Conservation (phyloP, 2,888 invertebrate species). For the Acholoe squamosa region DNA sequence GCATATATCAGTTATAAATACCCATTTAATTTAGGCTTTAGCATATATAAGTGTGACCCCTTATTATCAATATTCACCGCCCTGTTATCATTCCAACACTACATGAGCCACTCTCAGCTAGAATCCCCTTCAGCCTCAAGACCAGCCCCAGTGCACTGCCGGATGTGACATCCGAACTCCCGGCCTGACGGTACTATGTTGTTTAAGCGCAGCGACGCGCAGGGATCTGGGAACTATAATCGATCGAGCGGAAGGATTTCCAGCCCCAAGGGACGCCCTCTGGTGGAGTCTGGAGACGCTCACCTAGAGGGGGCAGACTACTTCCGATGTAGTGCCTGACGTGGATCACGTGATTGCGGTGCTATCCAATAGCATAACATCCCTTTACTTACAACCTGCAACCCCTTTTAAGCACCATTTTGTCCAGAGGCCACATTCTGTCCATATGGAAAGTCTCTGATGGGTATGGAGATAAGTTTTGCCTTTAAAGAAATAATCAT, state of each 20-base stretch:
- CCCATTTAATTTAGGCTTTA: too few relatives aligned
- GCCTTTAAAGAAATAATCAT: too few relatives aligned
- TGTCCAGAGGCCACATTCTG: background rate
- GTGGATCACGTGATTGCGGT: conserved; percentile 5
- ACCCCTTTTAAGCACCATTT: too few relatives aligned
- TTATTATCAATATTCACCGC: too few relatives aligned
- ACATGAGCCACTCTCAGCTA: background rate
- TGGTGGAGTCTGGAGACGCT: background rate
- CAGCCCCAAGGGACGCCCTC: background rate
- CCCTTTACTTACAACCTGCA: too few relatives aligned
- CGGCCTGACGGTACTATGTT: background rate
- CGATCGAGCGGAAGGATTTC: conserved; percentile 24
- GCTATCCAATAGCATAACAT: background rate
- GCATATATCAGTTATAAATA: too few relatives aligned
- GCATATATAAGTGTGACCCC: too few relatives aligned
- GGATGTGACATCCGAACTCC: conserved; percentile 21
- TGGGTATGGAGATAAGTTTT: too few relatives aligned
- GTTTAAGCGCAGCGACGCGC: background rate
- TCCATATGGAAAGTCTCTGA: too few relatives aligned
- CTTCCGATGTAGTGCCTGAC: background rate
- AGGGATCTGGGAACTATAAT: conserved; percentile 26
- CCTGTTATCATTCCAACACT: background rate
- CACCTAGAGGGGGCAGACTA: background rate
- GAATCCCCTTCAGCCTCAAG: background rate
- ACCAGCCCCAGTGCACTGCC: background rate